phyloP scores from a whole-genome alignment of 2,797 vertebrate genomes.

The Poeciliopsis paucimaculata region DNA sequence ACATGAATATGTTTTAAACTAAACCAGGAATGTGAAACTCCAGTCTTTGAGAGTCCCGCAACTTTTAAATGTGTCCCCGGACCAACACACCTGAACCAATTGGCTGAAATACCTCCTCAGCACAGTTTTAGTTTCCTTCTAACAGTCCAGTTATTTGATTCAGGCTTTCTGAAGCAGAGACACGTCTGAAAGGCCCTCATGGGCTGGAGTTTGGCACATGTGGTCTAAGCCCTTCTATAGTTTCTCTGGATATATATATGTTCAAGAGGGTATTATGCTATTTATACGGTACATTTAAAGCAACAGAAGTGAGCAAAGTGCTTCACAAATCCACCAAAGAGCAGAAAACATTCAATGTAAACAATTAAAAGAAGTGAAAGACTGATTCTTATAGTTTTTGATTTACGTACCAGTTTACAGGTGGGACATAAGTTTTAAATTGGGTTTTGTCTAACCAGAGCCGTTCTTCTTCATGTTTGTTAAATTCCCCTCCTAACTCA shows the following conservation, averaged over 20 bases:
- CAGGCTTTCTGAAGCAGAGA: background rate
- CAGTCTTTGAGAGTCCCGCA: background rate
- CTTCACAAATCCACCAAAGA: background rate
- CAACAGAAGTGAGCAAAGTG: background rate
- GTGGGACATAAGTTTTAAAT: background rate
- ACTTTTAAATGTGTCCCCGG: background rate
- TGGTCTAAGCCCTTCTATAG: background rate
- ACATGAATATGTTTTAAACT: background rate
- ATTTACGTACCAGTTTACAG: background rate
- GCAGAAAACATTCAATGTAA: background rate
- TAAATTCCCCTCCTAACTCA: background rate
- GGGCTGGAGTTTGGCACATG: background rate
- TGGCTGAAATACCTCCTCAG: background rate
- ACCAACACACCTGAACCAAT: background rate
- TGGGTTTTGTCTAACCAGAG: background rate
- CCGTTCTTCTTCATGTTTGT: background rate
- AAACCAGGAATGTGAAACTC: background rate
- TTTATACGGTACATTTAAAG: background rate
- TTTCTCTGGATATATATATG: background rate
- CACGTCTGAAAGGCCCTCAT: background rate
- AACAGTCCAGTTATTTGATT: background rate
- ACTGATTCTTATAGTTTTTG: background rate
- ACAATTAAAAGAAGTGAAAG: background rate
- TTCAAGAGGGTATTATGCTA: background rate
- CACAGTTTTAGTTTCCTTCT: background rate